Evolutionary conservation across 1,140 invertebrate species (phyloP).

Genomic region (Chionoecetes opilio): DNA sequence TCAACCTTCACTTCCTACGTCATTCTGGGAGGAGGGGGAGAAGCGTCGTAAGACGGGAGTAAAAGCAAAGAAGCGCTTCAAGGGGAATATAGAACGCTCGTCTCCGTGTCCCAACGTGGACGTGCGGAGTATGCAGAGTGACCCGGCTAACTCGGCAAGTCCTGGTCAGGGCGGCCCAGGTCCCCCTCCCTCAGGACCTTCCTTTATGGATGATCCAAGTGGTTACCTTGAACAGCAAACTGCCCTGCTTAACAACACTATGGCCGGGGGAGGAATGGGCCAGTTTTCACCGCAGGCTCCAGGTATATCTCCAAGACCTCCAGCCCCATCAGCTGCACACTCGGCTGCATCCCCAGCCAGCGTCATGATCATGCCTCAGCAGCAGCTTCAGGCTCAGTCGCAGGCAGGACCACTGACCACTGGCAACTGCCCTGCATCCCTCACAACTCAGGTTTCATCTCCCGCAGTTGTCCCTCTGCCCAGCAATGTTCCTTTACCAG

Average conservation of each 20-base stretch:
- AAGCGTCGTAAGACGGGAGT: conserved; percentile 62
- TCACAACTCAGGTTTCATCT: conserved; percentile 65
- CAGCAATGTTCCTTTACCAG: conserved; percentile 83
- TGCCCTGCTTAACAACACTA: conserved; percentile 92
- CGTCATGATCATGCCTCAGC: conserved; percentile 70
- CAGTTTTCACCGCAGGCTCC: conserved; percentile 80
- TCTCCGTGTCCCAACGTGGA: conserved; percentile 86
- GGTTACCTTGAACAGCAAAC: conserved; percentile 95
- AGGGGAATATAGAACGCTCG: conserved; percentile 60
- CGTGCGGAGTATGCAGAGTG: conserved; percentile 84
- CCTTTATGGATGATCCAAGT: conserved; percentile 94
- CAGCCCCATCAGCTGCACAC: conserved; percentile 83
- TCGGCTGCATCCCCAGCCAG: conserved; percentile 64
- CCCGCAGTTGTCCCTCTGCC: conserved; percentile 84
- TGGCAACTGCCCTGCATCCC: conserved; percentile 46
- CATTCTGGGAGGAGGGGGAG: conserved; percentile 77
- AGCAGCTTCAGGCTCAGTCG: conserved; percentile 73
- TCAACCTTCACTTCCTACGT: conserved; percentile 46
- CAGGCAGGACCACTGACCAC: conserved; percentile 68
- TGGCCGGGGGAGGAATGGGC: conserved; percentile 85
- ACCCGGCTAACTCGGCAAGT: conserved; percentile 82
- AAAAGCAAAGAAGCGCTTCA: conserved; percentile 71
- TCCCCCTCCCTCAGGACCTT: conserved; percentile 84
- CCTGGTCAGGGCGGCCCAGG: conserved; percentile 70
- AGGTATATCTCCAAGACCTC: conserved; percentile 67